Evolutionary conservation across 1,140 invertebrate species (phyloP).

Genomic region (Sinonovacula constricta): DNA sequence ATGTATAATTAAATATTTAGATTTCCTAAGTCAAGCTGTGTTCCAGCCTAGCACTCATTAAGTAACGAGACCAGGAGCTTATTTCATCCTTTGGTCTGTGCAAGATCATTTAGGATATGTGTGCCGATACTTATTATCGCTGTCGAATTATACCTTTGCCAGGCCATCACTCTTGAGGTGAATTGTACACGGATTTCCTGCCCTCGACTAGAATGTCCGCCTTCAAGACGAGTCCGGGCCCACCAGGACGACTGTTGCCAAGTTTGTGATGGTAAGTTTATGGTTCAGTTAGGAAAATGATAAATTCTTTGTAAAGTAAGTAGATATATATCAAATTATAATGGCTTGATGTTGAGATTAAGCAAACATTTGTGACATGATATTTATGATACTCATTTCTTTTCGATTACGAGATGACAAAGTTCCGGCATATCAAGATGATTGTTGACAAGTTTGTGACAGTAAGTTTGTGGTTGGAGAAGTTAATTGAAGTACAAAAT

Average conservation of each 20-base stretch:
- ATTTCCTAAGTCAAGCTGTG: not conserved
- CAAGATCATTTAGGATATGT: not conserved
- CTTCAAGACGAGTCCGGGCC: not conserved
- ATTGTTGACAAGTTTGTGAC: no score
- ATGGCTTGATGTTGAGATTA: no score
- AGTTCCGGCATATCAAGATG: no score
- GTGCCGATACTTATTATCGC: not conserved
- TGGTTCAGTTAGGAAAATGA: no score
- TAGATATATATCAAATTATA: no score
- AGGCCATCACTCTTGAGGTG: constrained; percentile 31
- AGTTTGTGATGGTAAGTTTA: constrained; percentile 41
- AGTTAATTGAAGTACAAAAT: no score
- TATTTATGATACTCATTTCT: no score
- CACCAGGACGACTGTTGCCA: constrained; percentile 42
- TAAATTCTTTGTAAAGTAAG: no score
- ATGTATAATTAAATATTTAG: no score
- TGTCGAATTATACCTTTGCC: not conserved
- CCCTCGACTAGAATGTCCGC: constrained; percentile 29
- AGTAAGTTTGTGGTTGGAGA: no score
- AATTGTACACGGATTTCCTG: constrained; percentile 46
- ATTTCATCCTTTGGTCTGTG: not conserved
- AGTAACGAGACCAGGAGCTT: not conserved
- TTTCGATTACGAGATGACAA: no score
- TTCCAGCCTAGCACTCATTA: not conserved
- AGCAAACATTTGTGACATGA: no score